Base-by-base conservation (phyloP, 2,888 invertebrate species). In the Microchrysa polita region DNA sequence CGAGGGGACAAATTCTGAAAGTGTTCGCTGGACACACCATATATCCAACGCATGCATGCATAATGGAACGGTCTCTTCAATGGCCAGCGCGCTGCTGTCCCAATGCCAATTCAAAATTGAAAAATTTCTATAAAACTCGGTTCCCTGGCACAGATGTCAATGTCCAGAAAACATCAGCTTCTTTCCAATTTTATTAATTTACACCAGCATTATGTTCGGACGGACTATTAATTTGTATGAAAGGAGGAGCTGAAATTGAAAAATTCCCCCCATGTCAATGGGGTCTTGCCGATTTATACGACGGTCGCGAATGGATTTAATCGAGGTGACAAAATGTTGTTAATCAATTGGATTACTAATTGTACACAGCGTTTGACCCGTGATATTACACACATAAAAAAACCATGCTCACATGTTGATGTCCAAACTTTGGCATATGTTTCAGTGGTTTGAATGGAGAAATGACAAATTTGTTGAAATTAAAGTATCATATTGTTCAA, bases 161-260 rank as follows among this genome's bases (percentile, higher is more conserved):
- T 22, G 72, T 4, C 60, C 72, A 72, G 48, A 72, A 61, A 61
- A 72, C 72, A 72, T 72, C 16, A 18, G 20, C 18, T 18, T 53
- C 57, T 57, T 57, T 59, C 44, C 40, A 20, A 53, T 42, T 71
- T 57, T 44, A 57, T 71, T 71, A 59, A 71, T 71, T 71, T 71
- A 71, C 71, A 71, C 40, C 27, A 59, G 16, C 60, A 23, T 60
- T 60, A 63, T 63, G 34, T 40, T 18, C 16, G 18, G 40, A 5
- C 18, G 18, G 42, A 42, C 42, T 42, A 63, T 63, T 63, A 63
- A 63, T 63, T 63, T 63, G 14, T 60, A 34, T 23, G 10, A 14
- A 60, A 27, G 16, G 34, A 27, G 60, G 16, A 27, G 34, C 23
- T 27, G 60, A 27, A 1, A 27, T 34, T 60, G 60, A 60, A 60